Evolutionary conservation across 2,888 invertebrate species (phyloP).

Genomic region (Micropterix aruncella): DNA sequence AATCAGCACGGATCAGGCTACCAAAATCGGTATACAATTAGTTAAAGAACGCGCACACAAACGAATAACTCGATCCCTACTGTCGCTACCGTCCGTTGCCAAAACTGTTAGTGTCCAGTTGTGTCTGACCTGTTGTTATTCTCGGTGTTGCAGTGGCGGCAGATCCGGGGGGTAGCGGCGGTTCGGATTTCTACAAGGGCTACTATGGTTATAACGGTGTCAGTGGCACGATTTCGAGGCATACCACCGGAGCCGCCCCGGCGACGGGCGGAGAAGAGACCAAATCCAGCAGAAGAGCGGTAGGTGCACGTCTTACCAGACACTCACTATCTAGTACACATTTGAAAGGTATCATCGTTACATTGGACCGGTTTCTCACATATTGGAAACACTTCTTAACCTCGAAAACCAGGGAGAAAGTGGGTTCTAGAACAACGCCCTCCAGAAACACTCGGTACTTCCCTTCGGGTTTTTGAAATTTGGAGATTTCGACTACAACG

Average conservation of each 20-base stretch:
- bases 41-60: too few relatives aligned
- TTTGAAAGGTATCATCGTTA: too few relatives aligned
- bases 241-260: constrained; percentile 15
- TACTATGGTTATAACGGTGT: constrained; percentile 60
- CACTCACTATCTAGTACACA: too few relatives aligned
- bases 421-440: too few relatives aligned
- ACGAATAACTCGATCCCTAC: background rate
- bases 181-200: constrained; percentile 79
- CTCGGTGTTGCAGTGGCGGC: constrained; percentile 64
- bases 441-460: too few relatives aligned
- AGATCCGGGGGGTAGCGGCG: constrained; percentile 63
- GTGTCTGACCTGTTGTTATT: background rate
- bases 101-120: background rate
- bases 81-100: background rate
- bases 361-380: too few relatives aligned
- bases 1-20: too few relatives aligned
- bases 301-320: constrained; percentile 37
- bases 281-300: constrained; percentile 52
- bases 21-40: too few relatives aligned
- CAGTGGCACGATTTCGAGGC: constrained; percentile 20
- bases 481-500: too few relatives aligned
- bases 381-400: too few relatives aligned
- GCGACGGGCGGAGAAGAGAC: constrained; percentile 44
- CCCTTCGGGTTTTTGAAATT: too few relatives aligned
- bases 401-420: too few relatives aligned